Percentiles rank a stretch among this genome's conserved stretches.
Conservation (phyloP, 1,140 invertebrate genomes). For the Helicoverpa armigera region DNA sequence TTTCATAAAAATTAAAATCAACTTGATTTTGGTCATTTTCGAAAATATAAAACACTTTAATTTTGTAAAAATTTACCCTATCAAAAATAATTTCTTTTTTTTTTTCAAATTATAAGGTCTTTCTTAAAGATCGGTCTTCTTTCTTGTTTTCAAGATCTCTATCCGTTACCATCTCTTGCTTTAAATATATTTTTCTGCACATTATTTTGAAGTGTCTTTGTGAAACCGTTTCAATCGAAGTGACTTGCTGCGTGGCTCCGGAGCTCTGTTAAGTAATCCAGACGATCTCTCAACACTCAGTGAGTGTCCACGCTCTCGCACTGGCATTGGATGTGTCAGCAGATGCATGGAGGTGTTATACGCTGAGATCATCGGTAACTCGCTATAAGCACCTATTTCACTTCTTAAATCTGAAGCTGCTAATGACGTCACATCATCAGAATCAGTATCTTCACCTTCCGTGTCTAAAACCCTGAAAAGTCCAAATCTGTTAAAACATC, state of each 20-base stretch:
- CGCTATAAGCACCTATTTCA: constrained; percentile 64
- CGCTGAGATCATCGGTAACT: constrained; percentile 58
- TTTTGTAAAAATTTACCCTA: no score
- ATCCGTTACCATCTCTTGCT: neutral
- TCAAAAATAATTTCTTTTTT: no score
- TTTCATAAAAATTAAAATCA: no score
- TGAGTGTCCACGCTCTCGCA: constrained; percentile 71
- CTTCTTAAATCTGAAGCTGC: constrained; percentile 69
- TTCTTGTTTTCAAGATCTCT: neutral
- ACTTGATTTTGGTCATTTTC: no score
- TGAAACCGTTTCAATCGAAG: constrained; percentile 68
- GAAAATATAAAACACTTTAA: no score
- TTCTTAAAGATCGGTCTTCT: no score
- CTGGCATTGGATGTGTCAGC: constrained; percentile 56
- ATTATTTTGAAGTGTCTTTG: constrained; percentile 60
- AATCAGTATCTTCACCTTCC: constrained; percentile 63
- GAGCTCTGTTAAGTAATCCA: constrained; percentile 58
- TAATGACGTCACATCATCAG: constrained; percentile 64
- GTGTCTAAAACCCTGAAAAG: constrained; percentile 56
- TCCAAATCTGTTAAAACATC: neutral
- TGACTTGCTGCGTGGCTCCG: constrained; percentile 76
- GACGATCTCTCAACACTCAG: constrained; percentile 69
- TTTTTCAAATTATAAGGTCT: no score
- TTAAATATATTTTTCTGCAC: neutral
- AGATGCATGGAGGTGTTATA: constrained; percentile 56